Evolutionary conservation across 2,888 invertebrate genomes (phyloP), one percentile per base, ranked within the genome.

Genomic region (Poecilus cupreus): DNA sequence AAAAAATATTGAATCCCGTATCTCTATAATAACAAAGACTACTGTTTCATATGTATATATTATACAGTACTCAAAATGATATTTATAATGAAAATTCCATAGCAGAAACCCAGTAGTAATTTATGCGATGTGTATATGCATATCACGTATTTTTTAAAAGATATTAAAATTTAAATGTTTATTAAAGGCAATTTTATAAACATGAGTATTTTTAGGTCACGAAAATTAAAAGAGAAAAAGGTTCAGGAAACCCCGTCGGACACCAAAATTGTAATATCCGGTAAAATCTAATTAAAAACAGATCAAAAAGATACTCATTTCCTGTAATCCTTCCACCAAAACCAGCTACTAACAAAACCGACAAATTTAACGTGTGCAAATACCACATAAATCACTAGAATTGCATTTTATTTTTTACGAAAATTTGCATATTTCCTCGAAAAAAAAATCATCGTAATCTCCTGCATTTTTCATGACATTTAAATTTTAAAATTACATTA

Each of bases 201-300:
- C 60, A 60, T 60, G 60, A 60, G 26, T 26, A 54, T 54, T 54
- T 51, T 60, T 26, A n/a, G 24, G n/a, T 13, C 60, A 13, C 24
- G 26, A 60, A 60, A 60, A 54, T 54, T 60, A 60, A 60, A 26
- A 60, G 26, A 26, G n/a, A 60, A 60, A 54, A 60, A 26, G 60
- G 60, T 60, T 60, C 24, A 22, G 60, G 20, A 60, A 60, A 60
- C 22, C 60, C 60, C 60, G 22, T 26, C n/a, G 24, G 60, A 22
- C 24, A 60, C 26, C 60, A 60, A 60, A 60, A 60, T 60, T 60
- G 60, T 60, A 60, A 60, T 60, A 60, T 60, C 60, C 60, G 60
- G 60, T 60, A 39, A 77, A 77, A 77, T 77, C 54, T 77, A 77
- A 77, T 77, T 77, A 77, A 77, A 77, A 77, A 16, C 76, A 24